Evolutionary conservation across 2,113 vertebrate genomes (phyloP), one percentile per base, ranked within the genome.

Genomic region (Australoheros scitulus): DNA sequence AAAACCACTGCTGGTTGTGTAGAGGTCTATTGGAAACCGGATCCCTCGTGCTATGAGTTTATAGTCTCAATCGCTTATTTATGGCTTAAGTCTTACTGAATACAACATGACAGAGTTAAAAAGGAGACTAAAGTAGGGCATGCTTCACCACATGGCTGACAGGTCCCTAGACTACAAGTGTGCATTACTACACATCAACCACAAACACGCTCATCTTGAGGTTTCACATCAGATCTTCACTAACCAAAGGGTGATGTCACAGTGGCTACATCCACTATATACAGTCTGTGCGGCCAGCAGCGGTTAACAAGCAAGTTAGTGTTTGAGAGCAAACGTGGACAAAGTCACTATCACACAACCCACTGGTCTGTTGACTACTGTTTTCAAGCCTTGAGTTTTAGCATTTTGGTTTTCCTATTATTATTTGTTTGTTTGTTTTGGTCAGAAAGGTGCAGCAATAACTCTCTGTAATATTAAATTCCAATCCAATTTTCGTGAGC

Each of bases 171-270:
- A 52, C 15, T 52, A 26, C 32, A 20, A 70, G 9, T 50, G 24
- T 72, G 65, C 24, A 20, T 50, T 32, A 72, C 29, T 24, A 4
- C 43, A 26, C 29, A 29, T 29, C 26, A 70, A 52, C 65, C 10
- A 0, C 43, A 72, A 52, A 52, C 3, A 52, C 6, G 3, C 8
- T 56, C 8, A 4, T n/a, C 52, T 56, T 32, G 65, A 52, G 24
- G 47, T 29, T 32, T 72, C 65, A 72, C 65, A 72, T 29, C 50
- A 17, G 50, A 26, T 32, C 26, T 34, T 52, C 17, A 18, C 6
- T 5, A 55, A 55, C 18, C 26, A 72, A 55, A 34, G 11, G 68
- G 18, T 34, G 47, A 32, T 32, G 47, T n/a, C 1, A 34, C 18
- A 32, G 26, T n/a, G 50, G 15, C 50, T 50, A 50, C 14, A 17